phyloP scores from a whole-genome alignment of 1,140 invertebrate species.

The Panulirus ornatus region DNA sequence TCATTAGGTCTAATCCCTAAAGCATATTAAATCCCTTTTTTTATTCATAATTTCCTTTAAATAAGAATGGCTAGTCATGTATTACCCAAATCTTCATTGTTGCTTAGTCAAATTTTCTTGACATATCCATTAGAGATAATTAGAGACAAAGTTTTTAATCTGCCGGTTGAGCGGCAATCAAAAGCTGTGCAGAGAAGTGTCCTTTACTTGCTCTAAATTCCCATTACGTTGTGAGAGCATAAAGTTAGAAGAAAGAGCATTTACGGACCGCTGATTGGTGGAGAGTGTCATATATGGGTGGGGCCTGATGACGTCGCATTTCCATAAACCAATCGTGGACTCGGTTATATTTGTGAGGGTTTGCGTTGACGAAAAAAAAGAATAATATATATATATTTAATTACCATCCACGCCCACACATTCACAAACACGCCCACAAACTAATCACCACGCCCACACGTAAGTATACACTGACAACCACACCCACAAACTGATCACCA shows the following conservation, averaged over 20 bases:
- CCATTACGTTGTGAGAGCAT: background rate
- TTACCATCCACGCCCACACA: background rate
- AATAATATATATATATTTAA: too few relatives aligned
- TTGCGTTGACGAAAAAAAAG: background rate
- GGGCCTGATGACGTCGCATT: background rate
- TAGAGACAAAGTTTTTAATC: constrained; percentile 33
- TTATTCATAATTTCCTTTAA: background rate
- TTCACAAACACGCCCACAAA: background rate
- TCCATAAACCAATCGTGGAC: background rate
- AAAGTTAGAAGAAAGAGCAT: background rate
- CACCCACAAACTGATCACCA: background rate
- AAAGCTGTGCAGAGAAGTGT: constrained; percentile 42
- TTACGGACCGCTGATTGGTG: background rate
- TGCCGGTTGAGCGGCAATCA: constrained; percentile 33
- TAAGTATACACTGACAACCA: background rate
- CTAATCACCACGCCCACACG: background rate
- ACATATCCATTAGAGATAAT: constrained; percentile 57
- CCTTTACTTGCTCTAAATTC: background rate
- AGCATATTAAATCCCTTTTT: constrained; percentile 41
- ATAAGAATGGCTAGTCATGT: constrained; percentile 5
- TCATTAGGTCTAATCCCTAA: constrained; percentile 42
- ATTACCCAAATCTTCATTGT: constrained; percentile 48
- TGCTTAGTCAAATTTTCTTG: constrained; percentile 31
- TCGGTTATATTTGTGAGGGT: too few relatives aligned
- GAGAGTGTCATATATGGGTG: background rate